Percentiles rank a stretch among this genome's conserved stretches.
These are phyloP conservation scores for Agrenia bidenticulata DNA, from an alignment of 2,888 invertebrate species.

Conservation along the genomic window DNA sequence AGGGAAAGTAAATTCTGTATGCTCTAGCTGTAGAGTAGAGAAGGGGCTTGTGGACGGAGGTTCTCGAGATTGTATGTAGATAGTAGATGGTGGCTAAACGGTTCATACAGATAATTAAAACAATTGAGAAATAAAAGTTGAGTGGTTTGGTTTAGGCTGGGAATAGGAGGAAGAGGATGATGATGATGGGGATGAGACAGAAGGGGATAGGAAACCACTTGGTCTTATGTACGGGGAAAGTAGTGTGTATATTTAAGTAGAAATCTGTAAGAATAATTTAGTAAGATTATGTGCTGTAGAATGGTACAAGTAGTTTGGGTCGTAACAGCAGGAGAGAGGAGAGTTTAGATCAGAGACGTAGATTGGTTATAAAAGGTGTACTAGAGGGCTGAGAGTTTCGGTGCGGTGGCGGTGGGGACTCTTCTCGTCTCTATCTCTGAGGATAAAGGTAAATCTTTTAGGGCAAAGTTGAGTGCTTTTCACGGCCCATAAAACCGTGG, in stretches of 20 bases:
- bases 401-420: background rate
- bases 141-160: conserved; percentile 26
- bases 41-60: conserved; percentile 11
- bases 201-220: background rate
- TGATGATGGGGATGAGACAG: too few species aligned
- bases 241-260: conserved; percentile 3
- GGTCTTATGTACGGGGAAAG: background rate
- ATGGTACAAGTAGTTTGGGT: background rate
- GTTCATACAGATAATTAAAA: conserved; percentile 46
- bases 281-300: background rate
- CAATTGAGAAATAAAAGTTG: conserved; percentile 49
- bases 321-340: background rate
- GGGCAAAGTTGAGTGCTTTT: conserved; percentile 46
- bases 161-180: conserved; percentile 10
- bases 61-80: conserved; percentile 4
- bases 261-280: conserved; percentile 18
- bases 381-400: background rate
- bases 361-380: too few species aligned
- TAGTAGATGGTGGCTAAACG: conserved; percentile 19
- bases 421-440: background rate
- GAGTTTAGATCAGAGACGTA: too few species aligned
- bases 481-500: conserved; percentile 46
- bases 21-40: background rate
- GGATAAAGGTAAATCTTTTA: conserved; percentile 39
- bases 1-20: background rate